phyloP scores from a whole-genome alignment of 2,888 invertebrate genomes.

The Amblyjoppa proteus region DNA sequence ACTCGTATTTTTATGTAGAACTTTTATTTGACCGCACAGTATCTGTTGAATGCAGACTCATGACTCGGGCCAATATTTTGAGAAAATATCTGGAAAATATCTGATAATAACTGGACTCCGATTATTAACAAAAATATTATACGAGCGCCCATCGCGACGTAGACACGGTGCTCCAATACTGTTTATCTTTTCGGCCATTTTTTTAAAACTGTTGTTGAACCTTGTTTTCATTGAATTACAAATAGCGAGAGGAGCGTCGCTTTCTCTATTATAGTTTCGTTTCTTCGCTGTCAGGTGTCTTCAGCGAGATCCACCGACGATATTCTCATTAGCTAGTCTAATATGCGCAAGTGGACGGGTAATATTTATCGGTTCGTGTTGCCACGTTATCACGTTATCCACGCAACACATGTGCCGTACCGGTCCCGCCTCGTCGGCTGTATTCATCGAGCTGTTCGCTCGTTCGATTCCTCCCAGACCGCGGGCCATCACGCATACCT shows the following conservation, averaged over 20 bases:
- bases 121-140: conserved; percentile 54
- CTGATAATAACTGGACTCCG: conserved; percentile 14
- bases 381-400: not conserved
- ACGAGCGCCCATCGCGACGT: not conserved
- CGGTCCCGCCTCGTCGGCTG: conserved; percentile 66
- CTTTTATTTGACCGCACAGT: conserved; percentile 62
- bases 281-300: conserved; percentile 1
- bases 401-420: conserved; percentile 19
- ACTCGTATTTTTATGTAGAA: conserved; percentile 20
- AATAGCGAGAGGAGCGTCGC: not conserved
- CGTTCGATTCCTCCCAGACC: conserved; percentile 40
- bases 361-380: conserved; percentile 46
- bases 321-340: conserved; percentile 30
- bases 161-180: not conserved
- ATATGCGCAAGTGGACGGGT: conserved; percentile 39
- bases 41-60: conserved; percentile 61
- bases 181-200: not conserved
- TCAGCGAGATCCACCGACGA: not conserved
- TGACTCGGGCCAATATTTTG: conserved; percentile 68
- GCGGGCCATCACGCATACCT: conserved; percentile 22
- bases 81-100: conserved; percentile 68
- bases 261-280: not conserved
- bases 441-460: conserved; percentile 56
- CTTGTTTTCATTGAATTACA: conserved; percentile 3
- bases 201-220: not conserved